These are phyloP conservation scores for Muraenolepis orangiensis DNA, from an alignment of 2,797 vertebrate genomes.

Conservation along the genomic window DNA sequence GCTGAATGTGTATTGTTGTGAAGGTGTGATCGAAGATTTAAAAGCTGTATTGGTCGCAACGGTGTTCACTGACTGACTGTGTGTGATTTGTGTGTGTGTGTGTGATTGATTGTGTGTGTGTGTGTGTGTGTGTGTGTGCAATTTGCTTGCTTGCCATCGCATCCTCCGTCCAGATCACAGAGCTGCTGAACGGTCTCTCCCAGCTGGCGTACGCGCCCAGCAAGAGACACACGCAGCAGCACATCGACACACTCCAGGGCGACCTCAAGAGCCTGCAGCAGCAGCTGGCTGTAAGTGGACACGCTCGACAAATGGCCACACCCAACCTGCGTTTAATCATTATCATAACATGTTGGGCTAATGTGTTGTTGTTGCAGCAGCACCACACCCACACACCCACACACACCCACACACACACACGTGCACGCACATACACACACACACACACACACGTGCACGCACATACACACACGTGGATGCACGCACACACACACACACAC, in stretches of 20 bases:
- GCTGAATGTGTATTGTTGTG: not conserved
- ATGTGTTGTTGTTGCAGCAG: not conserved
- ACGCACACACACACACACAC: not conserved
- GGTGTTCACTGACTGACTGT: not conserved
- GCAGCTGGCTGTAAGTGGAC: conserved; percentile 91
- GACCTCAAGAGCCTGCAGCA: conserved; percentile 90
- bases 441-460: too few relatives aligned
- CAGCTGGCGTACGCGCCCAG: conserved; percentile 85
- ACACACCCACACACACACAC: too few relatives aligned
- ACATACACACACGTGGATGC: too few relatives aligned
- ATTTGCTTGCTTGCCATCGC: conserved; percentile 14
- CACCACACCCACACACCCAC: not conserved
- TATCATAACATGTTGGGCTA: not conserved
- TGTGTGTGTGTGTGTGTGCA: conserved; percentile 17
- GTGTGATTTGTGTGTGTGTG: too few relatives aligned
- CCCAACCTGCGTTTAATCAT: not conserved
- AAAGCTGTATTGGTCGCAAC: not conserved
- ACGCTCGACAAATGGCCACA: not conserved
- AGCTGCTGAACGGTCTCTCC: conserved; percentile 88
- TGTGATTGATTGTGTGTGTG: conserved; percentile 1
- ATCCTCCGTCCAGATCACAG: conserved; percentile 82
- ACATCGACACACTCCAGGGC: conserved; percentile 83
- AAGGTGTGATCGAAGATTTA: not conserved
- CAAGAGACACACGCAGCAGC: conserved; percentile 86
- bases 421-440: too few relatives aligned